Conservation (phyloP, 1,140 invertebrate species). For the Periplaneta americana region DNA sequence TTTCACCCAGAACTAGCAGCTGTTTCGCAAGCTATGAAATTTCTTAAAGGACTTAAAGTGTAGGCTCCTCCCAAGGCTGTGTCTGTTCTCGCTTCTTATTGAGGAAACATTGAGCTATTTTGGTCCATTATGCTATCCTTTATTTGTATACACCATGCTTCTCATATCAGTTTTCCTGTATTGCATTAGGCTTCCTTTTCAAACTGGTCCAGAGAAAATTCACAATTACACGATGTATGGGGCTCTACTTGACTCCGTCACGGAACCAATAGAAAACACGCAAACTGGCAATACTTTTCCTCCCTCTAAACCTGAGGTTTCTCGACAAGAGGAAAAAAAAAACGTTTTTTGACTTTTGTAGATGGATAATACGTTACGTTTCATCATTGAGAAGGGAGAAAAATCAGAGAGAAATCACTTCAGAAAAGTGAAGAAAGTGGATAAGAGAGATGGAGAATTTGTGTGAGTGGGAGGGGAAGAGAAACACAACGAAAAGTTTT, state of each 20-base stretch:
- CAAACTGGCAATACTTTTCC: neutral
- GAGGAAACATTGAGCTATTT: neutral
- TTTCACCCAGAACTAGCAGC: too few species aligned
- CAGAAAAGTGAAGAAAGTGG: neutral
- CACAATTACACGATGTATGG: neutral
- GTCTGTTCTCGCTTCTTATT: too few species aligned
- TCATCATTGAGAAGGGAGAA: neutral
- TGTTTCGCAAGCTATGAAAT: too few species aligned
- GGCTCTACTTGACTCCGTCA: neutral
- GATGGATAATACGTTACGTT: neutral
- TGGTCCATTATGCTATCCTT: neutral
- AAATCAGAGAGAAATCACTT: neutral
- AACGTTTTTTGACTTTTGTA: neutral
- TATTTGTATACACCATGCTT: neutral
- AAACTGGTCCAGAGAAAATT: neutral
- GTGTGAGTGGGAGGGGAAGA: neutral
- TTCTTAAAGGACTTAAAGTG: too few species aligned
- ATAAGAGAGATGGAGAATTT: neutral
- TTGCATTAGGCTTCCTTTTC: neutral
- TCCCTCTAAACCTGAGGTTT: neutral
- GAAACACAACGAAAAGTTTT: neutral
- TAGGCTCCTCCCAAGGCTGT: too few species aligned
- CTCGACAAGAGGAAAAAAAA: neutral
- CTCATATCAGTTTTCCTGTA: neutral
- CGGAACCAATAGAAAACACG: neutral